phyloP scores from a whole-genome alignment of 2,888 invertebrate species.

The Criorhina ranunculi region DNA sequence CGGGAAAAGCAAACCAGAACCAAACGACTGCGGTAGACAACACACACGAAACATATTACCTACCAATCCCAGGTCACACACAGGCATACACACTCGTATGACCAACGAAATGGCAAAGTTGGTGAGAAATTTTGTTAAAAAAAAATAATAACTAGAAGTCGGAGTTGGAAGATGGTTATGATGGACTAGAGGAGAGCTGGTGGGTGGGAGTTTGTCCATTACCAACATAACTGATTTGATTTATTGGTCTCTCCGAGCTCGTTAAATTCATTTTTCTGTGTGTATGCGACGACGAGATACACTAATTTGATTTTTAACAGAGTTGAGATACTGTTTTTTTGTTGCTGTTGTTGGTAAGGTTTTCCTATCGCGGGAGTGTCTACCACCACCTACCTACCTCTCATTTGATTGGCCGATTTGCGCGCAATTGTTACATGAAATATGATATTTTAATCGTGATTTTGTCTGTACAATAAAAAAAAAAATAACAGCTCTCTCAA shows the following conservation, averaged over 20 bases:
- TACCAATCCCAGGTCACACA: constrained; percentile 55
- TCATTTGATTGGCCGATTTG: constrained; percentile 44
- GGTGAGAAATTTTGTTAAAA: constrained; percentile 65
- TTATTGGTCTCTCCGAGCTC: constrained; percentile 77
- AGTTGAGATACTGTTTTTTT: constrained; percentile 51
- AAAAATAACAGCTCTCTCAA: constrained; percentile 12
- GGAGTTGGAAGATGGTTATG: constrained; percentile 45
- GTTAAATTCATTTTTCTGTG: constrained; percentile 74
- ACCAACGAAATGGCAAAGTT: constrained; percentile 73
- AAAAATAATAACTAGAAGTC: constrained; percentile 19
- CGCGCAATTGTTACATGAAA: constrained; percentile 64
- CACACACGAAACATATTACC: constrained; percentile 62
- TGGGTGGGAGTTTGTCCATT: constrained; percentile 38
- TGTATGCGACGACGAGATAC: constrained; percentile 28
- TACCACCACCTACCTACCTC: constrained; percentile 10
- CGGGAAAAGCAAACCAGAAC: constrained; percentile 48
- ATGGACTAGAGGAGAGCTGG: neutral
- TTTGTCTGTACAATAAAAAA: constrained; percentile 25
- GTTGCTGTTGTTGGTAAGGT: constrained; percentile 23
- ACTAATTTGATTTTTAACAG: constrained; percentile 70
- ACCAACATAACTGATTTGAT: constrained; percentile 74
- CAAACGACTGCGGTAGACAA: constrained; percentile 55
- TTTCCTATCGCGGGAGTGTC: constrained; percentile 24
- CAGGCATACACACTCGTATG: constrained; percentile 12
- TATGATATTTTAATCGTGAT: constrained; percentile 74